Evolutionary conservation across 2,888 invertebrate genomes (phyloP).

Genomic region (Xanthorhoe designata): DNA sequence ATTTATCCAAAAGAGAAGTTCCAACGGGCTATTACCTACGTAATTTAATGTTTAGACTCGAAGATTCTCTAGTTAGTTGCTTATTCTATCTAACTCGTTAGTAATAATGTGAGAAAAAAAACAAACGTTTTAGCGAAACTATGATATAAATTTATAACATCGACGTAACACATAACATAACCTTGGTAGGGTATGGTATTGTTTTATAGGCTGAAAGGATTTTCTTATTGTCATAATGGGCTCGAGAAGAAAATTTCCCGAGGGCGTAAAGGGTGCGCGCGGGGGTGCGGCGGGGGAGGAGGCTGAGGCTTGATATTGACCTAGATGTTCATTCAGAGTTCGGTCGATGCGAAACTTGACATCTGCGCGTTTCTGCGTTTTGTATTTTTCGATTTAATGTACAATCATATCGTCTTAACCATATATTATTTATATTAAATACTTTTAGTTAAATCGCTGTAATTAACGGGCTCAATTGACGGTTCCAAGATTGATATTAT

Average conservation of each 20-base stretch:
- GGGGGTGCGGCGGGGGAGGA: conserved; percentile 58
- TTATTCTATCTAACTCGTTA: conserved; percentile 17
- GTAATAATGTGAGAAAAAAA: conserved; percentile 26
- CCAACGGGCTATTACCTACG: conserved; percentile 35
- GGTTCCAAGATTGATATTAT: conserved; percentile 21
- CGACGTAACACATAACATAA: conserved; percentile 25
- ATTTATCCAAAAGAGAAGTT: conserved; percentile 13
- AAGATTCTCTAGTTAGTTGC: conserved; percentile 5
- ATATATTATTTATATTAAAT: conserved; percentile 59
- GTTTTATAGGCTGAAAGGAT: conserved; percentile 55
- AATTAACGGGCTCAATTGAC: not conserved
- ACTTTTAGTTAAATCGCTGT: conserved; percentile 25
- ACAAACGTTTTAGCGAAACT: conserved; percentile 28
- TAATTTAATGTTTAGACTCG: conserved; percentile 31
- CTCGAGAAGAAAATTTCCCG: conserved; percentile 68
- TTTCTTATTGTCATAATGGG: conserved; percentile 67
- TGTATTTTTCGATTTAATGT: conserved; percentile 75
- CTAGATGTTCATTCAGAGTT: conserved; percentile 85
- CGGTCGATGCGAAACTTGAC: conserved; percentile 86
- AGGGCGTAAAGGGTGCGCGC: conserved; percentile 60
- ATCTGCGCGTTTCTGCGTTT: conserved; percentile 84
- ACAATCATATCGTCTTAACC: conserved; percentile 59
- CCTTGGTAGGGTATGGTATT: conserved; percentile 33
- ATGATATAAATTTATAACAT: conserved; percentile 24
- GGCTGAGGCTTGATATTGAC: conserved; percentile 83